A percentile compares a stretch with the other conserved stretches of the same genome.
These are phyloP conservation scores for Sminthurinus aureus DNA, from an alignment of 2,888 invertebrate species.

Conservation along the genomic window DNA sequence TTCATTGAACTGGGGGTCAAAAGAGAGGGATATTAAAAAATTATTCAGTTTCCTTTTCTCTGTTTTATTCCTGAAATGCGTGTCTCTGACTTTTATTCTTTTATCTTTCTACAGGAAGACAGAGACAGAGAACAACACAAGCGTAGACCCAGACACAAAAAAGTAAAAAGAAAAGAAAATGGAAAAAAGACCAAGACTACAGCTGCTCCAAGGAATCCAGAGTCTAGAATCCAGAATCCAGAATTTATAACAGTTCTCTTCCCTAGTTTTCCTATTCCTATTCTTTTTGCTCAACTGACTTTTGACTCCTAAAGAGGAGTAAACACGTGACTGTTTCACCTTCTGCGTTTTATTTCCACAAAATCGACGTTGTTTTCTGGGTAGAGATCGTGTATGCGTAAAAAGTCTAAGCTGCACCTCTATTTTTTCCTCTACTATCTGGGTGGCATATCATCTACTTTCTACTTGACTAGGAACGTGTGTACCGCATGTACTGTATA, in stretches of 20 bases:
- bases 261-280: no score
- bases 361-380: background rate
- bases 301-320: no score
- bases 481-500: background rate
- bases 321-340: background rate
- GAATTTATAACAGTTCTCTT: no score
- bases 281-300: no score
- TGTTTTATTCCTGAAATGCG: no score
- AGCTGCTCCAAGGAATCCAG: background rate
- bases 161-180: background rate
- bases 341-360: constrained; percentile 1
- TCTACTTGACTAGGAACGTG: background rate
- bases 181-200: background rate
- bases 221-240: no score
- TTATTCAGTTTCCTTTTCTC: background rate
- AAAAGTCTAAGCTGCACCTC: background rate
- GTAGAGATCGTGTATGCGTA: background rate
- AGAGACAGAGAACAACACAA: no score
- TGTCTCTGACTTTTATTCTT: no score
- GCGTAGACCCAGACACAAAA: background rate
- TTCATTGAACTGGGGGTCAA: background rate
- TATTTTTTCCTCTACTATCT: background rate
- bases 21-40: background rate
- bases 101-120: no score
- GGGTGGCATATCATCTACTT: background rate